A percentile compares a stretch with the other conserved stretches of the same genome.
Conservation (phyloP, 2,797 vertebrate genomes). For the Lagodon rhomboides region DNA sequence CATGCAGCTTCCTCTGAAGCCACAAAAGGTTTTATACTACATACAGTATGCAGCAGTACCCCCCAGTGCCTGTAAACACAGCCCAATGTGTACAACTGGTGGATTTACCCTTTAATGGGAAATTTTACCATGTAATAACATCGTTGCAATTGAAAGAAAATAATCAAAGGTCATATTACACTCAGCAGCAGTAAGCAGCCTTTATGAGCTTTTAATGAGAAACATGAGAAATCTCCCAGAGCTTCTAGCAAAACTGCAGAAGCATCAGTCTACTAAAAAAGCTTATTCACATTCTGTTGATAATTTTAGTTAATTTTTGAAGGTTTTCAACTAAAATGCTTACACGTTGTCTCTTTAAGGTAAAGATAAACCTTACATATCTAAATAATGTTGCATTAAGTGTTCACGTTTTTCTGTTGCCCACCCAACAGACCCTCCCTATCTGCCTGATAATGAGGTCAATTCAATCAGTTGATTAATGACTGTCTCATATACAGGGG, state of each 20-base stretch:
- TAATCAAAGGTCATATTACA: not conserved
- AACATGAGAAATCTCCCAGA: conserved; percentile 1
- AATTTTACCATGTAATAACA: not conserved
- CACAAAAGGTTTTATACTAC: no score
- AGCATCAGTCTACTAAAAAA: not conserved
- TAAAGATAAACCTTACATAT: no score
- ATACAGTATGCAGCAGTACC: no score
- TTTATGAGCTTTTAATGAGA: conserved; percentile 24
- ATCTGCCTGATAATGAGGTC: not conserved
- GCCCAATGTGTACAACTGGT: no score
- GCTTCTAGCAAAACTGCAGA: conserved; percentile 5
- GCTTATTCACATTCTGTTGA: no score
- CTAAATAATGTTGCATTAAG: no score
- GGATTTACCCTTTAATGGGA: not conserved
- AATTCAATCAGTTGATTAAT: not conserved
- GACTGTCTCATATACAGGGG: not conserved
- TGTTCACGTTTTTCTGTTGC: not conserved
- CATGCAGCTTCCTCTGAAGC: no score
- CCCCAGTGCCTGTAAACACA: no score
- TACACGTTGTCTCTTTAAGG: not conserved
- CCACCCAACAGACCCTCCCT: not conserved
- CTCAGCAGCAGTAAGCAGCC: not conserved
- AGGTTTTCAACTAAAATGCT: not conserved
- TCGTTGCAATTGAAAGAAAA: not conserved
- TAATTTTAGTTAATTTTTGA: no score